Evolutionary conservation across 2,888 invertebrate genomes (phyloP).

Genomic region (Hoplodrina blanda): DNA sequence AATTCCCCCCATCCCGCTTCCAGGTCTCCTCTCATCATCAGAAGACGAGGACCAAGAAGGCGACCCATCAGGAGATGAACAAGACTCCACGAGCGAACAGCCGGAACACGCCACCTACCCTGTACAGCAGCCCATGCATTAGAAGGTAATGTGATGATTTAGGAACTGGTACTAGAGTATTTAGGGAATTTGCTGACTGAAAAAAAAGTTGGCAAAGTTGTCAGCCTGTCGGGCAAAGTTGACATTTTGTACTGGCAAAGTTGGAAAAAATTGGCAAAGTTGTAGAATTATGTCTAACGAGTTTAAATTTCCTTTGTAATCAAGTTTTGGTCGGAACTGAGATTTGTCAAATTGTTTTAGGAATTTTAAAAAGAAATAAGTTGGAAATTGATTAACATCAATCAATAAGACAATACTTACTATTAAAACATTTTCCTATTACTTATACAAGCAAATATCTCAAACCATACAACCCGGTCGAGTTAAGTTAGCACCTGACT

Average conservation of each 20-base stretch:
- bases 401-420: no score
- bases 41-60: constrained; percentile 91
- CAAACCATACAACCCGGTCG: neutral
- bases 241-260: neutral
- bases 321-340: neutral
- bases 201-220: neutral
- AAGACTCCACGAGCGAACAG: constrained; percentile 84
- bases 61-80: constrained; percentile 91
- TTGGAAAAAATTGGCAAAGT: neutral
- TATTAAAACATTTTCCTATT: no score
- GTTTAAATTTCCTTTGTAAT: no score
- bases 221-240: neutral
- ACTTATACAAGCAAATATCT: no score
- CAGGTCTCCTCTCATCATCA: constrained; percentile 91
- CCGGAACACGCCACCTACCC: constrained; percentile 74
- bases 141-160: constrained; percentile 43
- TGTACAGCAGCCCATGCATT: constrained; percentile 80
- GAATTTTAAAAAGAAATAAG: neutral
- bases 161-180: constrained; percentile 10
- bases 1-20: neutral
- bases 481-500: no score
- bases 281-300: neutral
- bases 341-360: neutral
- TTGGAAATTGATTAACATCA: neutral
- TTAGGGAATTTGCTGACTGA: no score